Conservation (phyloP, 2,888 invertebrate species). For the Notocelia uddmanniana region DNA sequence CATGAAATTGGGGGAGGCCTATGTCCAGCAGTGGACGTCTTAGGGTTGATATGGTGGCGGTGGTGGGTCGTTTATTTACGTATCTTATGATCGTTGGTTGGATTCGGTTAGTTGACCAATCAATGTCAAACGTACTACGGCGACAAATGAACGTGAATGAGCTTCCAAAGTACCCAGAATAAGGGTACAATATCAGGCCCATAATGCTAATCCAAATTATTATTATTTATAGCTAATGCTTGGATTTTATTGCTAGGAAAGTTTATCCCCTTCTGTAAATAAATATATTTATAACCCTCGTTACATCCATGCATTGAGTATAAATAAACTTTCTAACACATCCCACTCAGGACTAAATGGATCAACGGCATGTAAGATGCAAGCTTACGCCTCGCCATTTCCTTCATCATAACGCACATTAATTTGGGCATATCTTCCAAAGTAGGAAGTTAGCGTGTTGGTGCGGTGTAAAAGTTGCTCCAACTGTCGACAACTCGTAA, state of each 20-base stretch:
- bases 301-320: background rate
- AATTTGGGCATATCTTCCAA: slow-evolving; percentile 47
- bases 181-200: no score
- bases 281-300: background rate
- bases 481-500: slow-evolving; percentile 43
- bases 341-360: slow-evolving; percentile 29
- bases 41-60: no score
- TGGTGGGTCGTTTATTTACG: no score
- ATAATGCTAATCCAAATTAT: no score
- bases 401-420: slow-evolving; percentile 41
- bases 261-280: background rate
- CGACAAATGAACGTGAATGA: no score
- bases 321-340: slow-evolving; percentile 31
- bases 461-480: slow-evolving; percentile 46
- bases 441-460: slow-evolving; percentile 47
- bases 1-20: no score
- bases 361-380: slow-evolving; percentile 20
- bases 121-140: no score
- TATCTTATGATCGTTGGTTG: no score
- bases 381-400: slow-evolving; percentile 15
- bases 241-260: background rate
- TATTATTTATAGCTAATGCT: background rate
- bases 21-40: no score
- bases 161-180: no score
- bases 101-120: no score